Evolutionary conservation across 2,888 invertebrate species (phyloP).

Genomic region (Eumacrocentrus americanus): DNA sequence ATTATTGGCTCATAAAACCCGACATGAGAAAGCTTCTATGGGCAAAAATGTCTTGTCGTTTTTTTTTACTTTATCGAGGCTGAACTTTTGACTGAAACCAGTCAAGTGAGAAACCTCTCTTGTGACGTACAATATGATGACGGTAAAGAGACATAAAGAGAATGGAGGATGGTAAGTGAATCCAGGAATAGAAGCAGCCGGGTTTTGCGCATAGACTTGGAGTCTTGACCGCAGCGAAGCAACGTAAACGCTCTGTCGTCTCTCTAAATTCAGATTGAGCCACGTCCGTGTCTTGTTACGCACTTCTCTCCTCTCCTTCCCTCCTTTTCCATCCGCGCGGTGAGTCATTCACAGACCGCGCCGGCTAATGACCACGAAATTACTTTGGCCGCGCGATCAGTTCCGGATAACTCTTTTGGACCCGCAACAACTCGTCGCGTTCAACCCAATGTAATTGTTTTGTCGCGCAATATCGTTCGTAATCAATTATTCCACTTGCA

Average conservation of each 20-base stretch:
- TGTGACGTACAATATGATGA: not conserved
- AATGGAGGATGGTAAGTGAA: too few relatives aligned
- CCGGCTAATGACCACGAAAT: slow-evolving; percentile 25
- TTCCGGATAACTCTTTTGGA: slow-evolving; percentile 14
- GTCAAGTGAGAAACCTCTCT: not conserved
- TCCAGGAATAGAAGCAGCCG: too few relatives aligned
- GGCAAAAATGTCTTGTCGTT: slow-evolving; percentile 2
- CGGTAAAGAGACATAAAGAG: not conserved
- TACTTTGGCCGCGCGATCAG: slow-evolving; percentile 14
- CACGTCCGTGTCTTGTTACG: slow-evolving; percentile 40
- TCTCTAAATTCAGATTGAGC: slow-evolving; percentile 42
- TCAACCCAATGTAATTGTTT: not conserved
- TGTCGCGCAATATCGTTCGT: not conserved
- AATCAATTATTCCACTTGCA: not conserved
- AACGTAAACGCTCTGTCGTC: slow-evolving; percentile 26
- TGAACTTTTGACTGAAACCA: not conserved
- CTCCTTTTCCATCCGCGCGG: slow-evolving; percentile 2
- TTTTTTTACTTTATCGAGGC: not conserved
- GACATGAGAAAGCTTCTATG: slow-evolving; percentile 29
- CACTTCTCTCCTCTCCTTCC: slow-evolving; percentile 17
- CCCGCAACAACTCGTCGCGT: not conserved
- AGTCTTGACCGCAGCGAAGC: slow-evolving; percentile 3
- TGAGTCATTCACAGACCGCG: slow-evolving; percentile 39
- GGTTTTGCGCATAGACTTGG: slow-evolving; percentile 7
- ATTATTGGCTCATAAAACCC: slow-evolving; percentile 30